Base-by-base conservation (phyloP, 2,888 invertebrate species). In the Phalera bucephala region DNA sequence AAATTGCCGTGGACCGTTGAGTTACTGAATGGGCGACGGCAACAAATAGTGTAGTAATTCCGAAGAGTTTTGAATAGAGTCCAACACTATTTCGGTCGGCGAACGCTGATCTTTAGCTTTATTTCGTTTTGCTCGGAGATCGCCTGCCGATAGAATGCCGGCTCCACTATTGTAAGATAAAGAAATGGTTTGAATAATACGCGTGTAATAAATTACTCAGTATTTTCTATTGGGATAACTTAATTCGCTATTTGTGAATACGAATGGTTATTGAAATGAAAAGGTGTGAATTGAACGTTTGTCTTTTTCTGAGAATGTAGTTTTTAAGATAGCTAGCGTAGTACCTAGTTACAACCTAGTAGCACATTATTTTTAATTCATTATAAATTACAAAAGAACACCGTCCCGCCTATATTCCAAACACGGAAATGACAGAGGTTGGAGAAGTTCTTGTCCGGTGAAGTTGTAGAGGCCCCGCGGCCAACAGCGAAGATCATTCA, bases 51-150 rank as follows among this genome's bases (percentile, higher is more conserved):
- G 51, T 76, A 80, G 85, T 85, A 82, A 88, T 88, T 87, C 87
- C 86, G 57, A 82, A 80, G 80, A 85, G 85, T 87, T 86, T 89
- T 89, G 89, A 88, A 86, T 88, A 78, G 78, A 76, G 81, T 88
- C 89, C 89, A 89, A 87, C 45, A 76, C 84, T 89, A 89, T 89
- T 89, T 86, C 59, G 67, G 87, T 83, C 79, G 52, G 66, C 64
- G 77, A 77, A 79, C 74, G 70, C 67, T 82, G 87, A 85, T 85
- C 83, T 81, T 75, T 77, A 53, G 62, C 68, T 73, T 80, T 80
- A 65, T 77, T 77, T 80, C 68, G 65, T 81, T 84, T 86, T 81
- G 69, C 64, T 72, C 51, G 36, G 60, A 64, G 66, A 69, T 72
- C 55, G 69, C 64, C 67, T 57, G 57, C 61, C 57, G 68, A 74